These are phyloP conservation scores for Clitarchus hookeri DNA, from an alignment of 2,888 invertebrate genomes.

Conservation along the genomic window DNA sequence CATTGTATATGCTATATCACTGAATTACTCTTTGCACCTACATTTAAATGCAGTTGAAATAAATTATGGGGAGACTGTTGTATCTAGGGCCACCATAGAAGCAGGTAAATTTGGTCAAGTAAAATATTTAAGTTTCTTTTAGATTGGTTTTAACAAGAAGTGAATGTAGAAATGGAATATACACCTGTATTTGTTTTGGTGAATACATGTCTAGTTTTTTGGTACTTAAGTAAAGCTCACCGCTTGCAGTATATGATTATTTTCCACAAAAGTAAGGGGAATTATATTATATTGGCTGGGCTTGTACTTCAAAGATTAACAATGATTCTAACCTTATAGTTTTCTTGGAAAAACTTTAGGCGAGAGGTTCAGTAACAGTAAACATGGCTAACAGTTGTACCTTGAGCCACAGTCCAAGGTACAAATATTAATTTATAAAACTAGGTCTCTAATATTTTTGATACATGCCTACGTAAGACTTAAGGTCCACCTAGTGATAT, in stretches of 20 bases:
- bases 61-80: not conserved
- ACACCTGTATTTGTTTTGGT: not conserved
- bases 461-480: too few species aligned
- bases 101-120: not conserved
- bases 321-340: not conserved
- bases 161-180: not conserved
- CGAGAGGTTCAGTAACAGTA: not conserved
- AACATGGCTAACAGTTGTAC: constrained; percentile 2
- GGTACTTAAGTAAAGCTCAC: not conserved
- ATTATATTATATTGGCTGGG: not conserved
- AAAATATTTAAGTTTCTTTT: not conserved
- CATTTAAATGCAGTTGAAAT: too few species aligned
- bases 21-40: too few species aligned
- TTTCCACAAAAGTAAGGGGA: not conserved
- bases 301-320: not conserved
- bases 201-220: not conserved
- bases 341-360: not conserved
- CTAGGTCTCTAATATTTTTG: not conserved
- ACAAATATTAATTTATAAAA: not conserved
- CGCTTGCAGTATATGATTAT: not conserved
- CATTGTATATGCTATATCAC: too few species aligned
- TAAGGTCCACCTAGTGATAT: too few species aligned
- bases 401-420: not conserved
- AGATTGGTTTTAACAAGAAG: not conserved
- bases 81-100: not conserved